phyloP scores from a whole-genome alignment of 2,888 invertebrate species.

The Lasiommata megera region DNA sequence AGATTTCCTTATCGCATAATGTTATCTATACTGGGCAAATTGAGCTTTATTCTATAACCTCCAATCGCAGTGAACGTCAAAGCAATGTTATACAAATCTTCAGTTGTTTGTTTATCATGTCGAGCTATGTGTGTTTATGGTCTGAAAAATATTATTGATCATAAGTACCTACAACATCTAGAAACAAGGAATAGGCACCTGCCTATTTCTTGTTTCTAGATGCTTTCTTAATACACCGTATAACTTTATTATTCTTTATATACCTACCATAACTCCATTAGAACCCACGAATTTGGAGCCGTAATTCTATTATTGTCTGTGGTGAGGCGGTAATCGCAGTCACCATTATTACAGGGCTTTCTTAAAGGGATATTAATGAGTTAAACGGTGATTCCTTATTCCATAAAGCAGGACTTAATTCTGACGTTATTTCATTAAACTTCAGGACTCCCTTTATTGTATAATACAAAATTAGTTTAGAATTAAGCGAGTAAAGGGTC shows the following conservation, averaged over 20 bases:
- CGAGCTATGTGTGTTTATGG: too few species aligned
- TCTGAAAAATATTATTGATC: too few species aligned
- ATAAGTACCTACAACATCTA: too few species aligned
- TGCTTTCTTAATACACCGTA: conserved; percentile 14
- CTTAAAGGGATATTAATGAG: conserved; percentile 40
- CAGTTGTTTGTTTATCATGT: too few species aligned
- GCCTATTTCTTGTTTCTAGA: conserved; percentile 19
- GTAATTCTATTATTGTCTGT: conserved; percentile 34
- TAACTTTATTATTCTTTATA: conserved; percentile 16
- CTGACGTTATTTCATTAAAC: not conserved
- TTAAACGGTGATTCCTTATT: conserved; percentile 32
- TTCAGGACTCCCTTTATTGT: not conserved
- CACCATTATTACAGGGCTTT: conserved; percentile 22
- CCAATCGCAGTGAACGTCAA: too few species aligned
- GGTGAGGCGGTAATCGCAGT: conserved; percentile 35
- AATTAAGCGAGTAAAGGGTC: not conserved
- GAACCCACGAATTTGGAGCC: conserved; percentile 14
- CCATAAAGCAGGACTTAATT: not conserved
- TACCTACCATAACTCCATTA: conserved; percentile 15
- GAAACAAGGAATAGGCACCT: too few species aligned
- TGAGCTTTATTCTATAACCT: too few species aligned
- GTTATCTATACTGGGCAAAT: too few species aligned
- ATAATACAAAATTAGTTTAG: not conserved
- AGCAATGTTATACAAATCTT: too few species aligned
- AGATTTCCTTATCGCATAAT: too few species aligned